A percentile compares a stretch with the other conserved stretches of the same genome.
Conservation (phyloP, 2,113 vertebrate species). For the Cyanoderma ruficeps region DNA sequence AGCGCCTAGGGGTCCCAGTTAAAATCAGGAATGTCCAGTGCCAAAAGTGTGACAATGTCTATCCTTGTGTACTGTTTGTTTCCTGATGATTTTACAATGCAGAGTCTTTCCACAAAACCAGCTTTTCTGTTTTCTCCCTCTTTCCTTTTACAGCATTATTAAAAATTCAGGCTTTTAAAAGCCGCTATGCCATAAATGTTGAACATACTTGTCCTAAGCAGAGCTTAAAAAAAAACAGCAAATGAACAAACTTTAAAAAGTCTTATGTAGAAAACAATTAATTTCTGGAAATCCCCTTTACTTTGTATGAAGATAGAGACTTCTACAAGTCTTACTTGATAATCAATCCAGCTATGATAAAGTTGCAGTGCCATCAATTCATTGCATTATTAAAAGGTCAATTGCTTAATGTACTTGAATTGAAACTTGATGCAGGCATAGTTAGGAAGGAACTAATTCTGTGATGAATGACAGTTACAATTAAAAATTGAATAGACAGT, state of each 20-base stretch:
- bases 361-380: slow-evolving; percentile 4
- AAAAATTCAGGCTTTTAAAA: neutral
- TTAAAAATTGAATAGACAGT: neutral
- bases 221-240: neutral
- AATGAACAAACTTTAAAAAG: neutral
- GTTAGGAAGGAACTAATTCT: neutral
- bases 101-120: neutral
- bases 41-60: neutral
- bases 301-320: neutral
- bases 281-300: neutral
- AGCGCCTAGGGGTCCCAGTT: neutral
- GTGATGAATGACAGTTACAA: slow-evolving; percentile 8
- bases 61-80: neutral
- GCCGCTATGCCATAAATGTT: neutral
- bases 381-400: slow-evolving; percentile 2
- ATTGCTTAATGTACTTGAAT: slow-evolving; percentile 33
- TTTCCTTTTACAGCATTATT: neutral
- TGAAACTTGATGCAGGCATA: neutral
- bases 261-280: neutral
- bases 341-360: neutral
- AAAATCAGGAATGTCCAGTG: neutral
- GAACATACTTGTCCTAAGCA: neutral
- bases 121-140: neutral
- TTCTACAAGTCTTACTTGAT: neutral
- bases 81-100: neutral